A percentile compares a stretch with the other conserved stretches of the same genome.
These are phyloP conservation scores for Poicephalus meyeri DNA, from an alignment of 2,113 vertebrate genomes.

Conservation along the genomic window DNA sequence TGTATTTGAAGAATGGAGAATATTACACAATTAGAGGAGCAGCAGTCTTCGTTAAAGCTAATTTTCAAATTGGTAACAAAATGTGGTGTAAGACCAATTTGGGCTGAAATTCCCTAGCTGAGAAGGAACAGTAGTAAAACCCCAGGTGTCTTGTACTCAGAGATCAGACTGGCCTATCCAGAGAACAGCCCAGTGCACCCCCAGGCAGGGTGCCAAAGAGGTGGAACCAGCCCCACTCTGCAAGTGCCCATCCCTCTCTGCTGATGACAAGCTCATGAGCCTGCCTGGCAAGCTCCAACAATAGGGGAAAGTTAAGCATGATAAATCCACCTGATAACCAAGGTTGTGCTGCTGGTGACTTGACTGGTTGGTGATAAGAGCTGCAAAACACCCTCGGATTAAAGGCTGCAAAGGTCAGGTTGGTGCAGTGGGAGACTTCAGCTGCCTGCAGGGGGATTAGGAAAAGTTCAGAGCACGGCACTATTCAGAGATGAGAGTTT, in stretches of 20 bases:
- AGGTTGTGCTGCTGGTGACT: not conserved
- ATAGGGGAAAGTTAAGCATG: not conserved
- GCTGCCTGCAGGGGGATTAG: not conserved
- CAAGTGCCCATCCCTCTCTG: not conserved
- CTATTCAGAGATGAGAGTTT: not conserved
- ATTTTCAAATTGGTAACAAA: not conserved
- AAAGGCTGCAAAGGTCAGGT: not conserved
- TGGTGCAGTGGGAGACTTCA: not conserved
- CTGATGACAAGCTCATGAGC: not conserved
- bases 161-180: not conserved
- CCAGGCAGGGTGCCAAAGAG: not conserved
- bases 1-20: not conserved
- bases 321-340: not conserved
- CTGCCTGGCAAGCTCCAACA: not conserved
- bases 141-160: rapidly evolving
- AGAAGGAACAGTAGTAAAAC: not conserved
- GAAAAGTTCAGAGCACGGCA: not conserved
- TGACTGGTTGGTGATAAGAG: not conserved
- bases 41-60: not conserved
- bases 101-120: not conserved
- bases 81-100: not conserved
- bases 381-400: not conserved
- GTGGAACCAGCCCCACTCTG: not conserved
- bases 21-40: not conserved
- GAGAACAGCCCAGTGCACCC: not conserved